These are phyloP conservation scores for Microplitis mediator DNA, from an alignment of 1,140 invertebrate genomes.

Conservation along the genomic window DNA sequence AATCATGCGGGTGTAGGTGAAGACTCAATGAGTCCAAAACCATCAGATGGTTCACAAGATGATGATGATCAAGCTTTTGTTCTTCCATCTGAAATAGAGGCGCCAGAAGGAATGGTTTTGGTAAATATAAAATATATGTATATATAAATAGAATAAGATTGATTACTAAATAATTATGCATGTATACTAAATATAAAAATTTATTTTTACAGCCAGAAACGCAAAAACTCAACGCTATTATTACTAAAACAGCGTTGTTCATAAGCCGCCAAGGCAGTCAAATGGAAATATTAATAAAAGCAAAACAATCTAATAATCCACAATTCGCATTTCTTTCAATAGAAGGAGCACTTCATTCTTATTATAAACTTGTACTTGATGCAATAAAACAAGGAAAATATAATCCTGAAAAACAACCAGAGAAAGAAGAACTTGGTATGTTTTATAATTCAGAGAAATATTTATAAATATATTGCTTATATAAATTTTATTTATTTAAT, in stretches of 20 bases:
- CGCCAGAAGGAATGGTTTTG: constrained; percentile 75
- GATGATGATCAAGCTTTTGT: constrained; percentile 77
- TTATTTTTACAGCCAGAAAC: constrained; percentile 80
- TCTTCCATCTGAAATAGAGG: constrained; percentile 71
- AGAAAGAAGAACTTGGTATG: constrained; percentile 64
- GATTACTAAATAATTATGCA: constrained; percentile 1
- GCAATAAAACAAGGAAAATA: constrained; percentile 85
- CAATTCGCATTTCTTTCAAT: constrained; percentile 94
- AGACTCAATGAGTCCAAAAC: constrained; percentile 54
- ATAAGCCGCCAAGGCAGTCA: constrained; percentile 91
- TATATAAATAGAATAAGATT: background rate
- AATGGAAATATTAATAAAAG: constrained; percentile 98
- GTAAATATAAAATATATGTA: constrained; percentile 63
- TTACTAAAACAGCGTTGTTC: constrained; percentile 95
- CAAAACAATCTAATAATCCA: constrained; percentile 92
- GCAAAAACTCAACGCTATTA: constrained; percentile 90
- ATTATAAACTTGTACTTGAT: constrained; percentile 84
- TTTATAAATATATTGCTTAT: constrained; percentile 18
- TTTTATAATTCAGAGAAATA: constrained; percentile 42
- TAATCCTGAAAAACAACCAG: constrained; percentile 65
- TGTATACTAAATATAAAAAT: background rate
- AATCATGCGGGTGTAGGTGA: constrained; percentile 44
- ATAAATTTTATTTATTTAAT: constrained; percentile 29
- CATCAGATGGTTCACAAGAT: constrained; percentile 53
- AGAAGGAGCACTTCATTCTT: constrained; percentile 82